phyloP scores from a whole-genome alignment of 2,797 vertebrate species.

The Bucorvus abyssinicus region DNA sequence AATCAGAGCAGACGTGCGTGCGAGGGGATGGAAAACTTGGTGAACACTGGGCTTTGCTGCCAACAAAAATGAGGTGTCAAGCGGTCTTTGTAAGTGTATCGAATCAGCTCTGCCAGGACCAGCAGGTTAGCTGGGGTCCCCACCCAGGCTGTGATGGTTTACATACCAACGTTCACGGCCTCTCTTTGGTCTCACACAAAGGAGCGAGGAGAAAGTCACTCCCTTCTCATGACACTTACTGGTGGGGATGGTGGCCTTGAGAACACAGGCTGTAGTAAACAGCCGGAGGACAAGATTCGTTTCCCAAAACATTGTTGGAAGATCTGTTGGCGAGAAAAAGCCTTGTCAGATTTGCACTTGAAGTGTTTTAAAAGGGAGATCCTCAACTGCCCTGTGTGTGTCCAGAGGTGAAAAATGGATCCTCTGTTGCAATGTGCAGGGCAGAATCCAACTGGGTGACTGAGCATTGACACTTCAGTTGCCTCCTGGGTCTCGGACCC shows the following conservation, averaged over 20 bases:
- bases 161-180: neutral
- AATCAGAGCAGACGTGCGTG: neutral
- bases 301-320: neutral
- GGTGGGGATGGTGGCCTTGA: neutral
- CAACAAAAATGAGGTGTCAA: neutral
- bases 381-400: neutral
- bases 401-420: neutral
- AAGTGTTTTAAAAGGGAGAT: neutral
- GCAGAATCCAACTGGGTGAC: neutral
- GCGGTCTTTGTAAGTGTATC: neutral
- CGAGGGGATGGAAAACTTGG: neutral
- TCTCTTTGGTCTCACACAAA: neutral
- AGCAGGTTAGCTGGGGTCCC: neutral
- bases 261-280: neutral
- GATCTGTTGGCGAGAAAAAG: neutral
- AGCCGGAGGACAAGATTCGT: neutral
- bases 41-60: neutral
- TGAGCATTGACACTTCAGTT: neutral
- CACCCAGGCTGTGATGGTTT: neutral
- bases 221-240: neutral
- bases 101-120: neutral
- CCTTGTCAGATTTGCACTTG: neutral
- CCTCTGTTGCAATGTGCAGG: neutral
- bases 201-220: neutral
- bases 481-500: neutral